phyloP scores from a whole-genome alignment of 2,888 invertebrate genomes.

The Emmelina monodactyla region DNA sequence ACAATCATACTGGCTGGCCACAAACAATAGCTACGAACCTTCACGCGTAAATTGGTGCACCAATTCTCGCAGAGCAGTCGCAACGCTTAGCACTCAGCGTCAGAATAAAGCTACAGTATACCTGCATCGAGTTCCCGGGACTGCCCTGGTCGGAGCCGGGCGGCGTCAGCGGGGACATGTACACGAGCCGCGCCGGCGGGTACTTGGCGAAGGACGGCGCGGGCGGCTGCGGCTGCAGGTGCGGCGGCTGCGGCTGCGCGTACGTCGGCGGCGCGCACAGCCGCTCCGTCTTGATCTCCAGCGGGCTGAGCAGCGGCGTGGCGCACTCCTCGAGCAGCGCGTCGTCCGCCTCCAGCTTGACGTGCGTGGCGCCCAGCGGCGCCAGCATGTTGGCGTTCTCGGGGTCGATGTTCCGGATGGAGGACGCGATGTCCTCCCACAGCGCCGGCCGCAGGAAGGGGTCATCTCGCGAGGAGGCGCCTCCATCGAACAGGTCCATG shows the following conservation, averaged over 20 bases:
- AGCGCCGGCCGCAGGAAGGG: constrained; percentile 86
- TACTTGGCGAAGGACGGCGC: constrained; percentile 47
- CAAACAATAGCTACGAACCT: constrained; percentile 6
- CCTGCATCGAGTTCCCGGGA: constrained; percentile 74
- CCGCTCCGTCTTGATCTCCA: constrained; percentile 83
- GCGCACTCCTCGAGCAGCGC: constrained; percentile 67
- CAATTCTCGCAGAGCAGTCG: constrained; percentile 32
- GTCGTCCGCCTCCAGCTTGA: constrained; percentile 79
- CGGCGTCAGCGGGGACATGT: constrained; percentile 86
- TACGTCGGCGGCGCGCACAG: constrained; percentile 65
- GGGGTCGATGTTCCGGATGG: constrained; percentile 88
- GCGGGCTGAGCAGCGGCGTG: constrained; percentile 77
- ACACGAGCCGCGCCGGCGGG: constrained; percentile 64
- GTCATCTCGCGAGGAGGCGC: constrained; percentile 75
- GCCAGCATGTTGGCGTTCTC: constrained; percentile 89
- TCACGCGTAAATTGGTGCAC: constrained; percentile 24
- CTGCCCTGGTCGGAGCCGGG: constrained; percentile 90
- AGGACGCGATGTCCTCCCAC: constrained; percentile 92
- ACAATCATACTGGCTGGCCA: constrained; percentile 24
- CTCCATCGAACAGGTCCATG: constrained; percentile 63
- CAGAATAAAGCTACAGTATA: constrained; percentile 24
- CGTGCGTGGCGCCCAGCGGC: constrained; percentile 70
- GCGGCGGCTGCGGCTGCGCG: constrained; percentile 36
- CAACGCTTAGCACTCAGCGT: background rate
- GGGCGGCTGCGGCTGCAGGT: constrained; percentile 37